phyloP scores from a whole-genome alignment of 2,113 vertebrate genomes.

The Turnix velox region DNA sequence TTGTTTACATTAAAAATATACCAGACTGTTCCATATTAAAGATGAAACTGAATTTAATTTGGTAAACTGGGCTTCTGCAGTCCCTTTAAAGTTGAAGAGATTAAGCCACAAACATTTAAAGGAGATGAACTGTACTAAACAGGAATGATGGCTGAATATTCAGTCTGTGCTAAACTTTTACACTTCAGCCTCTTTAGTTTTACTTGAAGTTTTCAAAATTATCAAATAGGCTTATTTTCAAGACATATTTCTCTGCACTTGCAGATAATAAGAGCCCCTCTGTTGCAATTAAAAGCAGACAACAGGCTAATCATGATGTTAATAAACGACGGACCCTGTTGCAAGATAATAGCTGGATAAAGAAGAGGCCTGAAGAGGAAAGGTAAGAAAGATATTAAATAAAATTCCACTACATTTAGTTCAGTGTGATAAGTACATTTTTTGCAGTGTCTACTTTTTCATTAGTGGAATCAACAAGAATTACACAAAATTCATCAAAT shows the following conservation, averaged over 20 bases:
- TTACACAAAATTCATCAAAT: not conserved
- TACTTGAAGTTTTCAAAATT: not conserved
- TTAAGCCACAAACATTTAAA: not conserved
- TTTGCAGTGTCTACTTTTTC: not conserved
- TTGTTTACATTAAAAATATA: not conserved
- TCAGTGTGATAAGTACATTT: not conserved
- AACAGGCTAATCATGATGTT: constrained; percentile 70
- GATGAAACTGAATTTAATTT: not conserved
- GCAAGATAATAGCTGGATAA: constrained; percentile 94
- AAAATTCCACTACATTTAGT: not conserved
- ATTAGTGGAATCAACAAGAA: not conserved
- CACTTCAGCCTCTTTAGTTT: not conserved
- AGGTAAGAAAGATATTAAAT: constrained; percentile 23
- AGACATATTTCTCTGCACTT: not conserved
- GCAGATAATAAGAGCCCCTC: constrained; percentile 62
- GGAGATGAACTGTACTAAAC: not conserved
- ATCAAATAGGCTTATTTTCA: not conserved
- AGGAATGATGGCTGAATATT: not conserved
- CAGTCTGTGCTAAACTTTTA: not conserved
- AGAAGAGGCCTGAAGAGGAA: constrained; percentile 77
- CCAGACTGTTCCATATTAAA: not conserved
- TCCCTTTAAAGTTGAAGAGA: not conserved
- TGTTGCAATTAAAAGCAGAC: constrained; percentile 56
- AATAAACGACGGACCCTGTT: constrained; percentile 81
- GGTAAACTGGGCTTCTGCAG: not conserved